These are phyloP conservation scores for Phrynosoma platyrhinos DNA, from an alignment of 2,113 vertebrate species.

Conservation along the genomic window DNA sequence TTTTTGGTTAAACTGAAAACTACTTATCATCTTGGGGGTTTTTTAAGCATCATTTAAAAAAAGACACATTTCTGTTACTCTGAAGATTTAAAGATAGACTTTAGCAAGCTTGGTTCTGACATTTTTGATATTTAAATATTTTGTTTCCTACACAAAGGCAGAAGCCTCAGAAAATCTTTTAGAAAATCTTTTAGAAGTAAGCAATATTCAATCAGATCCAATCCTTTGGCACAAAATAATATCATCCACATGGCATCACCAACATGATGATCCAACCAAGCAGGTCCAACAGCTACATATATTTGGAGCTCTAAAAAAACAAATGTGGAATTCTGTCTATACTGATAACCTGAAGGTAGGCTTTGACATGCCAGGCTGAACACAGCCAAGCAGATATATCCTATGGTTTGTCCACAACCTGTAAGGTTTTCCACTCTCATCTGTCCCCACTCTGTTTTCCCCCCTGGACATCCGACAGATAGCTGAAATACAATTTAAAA, in stretches of 20 bases:
- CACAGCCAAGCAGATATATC: neutral
- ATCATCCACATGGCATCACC: neutral
- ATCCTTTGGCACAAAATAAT: neutral
- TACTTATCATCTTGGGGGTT: too few species aligned
- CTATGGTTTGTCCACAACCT: neutral
- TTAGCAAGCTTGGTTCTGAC: too few species aligned
- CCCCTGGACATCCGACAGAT: neutral
- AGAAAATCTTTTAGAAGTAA: neutral
- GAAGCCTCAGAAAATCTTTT: neutral
- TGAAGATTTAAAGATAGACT: too few species aligned
- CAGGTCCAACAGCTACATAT: neutral
- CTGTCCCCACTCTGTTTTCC: too few species aligned
- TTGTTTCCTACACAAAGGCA: too few species aligned
- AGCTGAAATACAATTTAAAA: neutral
- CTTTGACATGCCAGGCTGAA: neutral
- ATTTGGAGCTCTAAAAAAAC: too few species aligned
- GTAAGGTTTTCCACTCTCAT: neutral
- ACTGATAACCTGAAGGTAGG: neutral
- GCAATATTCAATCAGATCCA: neutral
- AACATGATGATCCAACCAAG: neutral
- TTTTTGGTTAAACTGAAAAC: too few species aligned
- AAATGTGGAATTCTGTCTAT: neutral
- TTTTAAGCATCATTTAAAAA: too few species aligned
- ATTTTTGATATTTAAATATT: too few species aligned
- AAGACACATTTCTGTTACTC: too few species aligned